A percentile compares a stretch with the other conserved stretches of the same genome.
Evolutionary conservation across 2,888 invertebrate genomes (phyloP).

Genomic region (Bursaphelenchus okinawaensis): DNA sequence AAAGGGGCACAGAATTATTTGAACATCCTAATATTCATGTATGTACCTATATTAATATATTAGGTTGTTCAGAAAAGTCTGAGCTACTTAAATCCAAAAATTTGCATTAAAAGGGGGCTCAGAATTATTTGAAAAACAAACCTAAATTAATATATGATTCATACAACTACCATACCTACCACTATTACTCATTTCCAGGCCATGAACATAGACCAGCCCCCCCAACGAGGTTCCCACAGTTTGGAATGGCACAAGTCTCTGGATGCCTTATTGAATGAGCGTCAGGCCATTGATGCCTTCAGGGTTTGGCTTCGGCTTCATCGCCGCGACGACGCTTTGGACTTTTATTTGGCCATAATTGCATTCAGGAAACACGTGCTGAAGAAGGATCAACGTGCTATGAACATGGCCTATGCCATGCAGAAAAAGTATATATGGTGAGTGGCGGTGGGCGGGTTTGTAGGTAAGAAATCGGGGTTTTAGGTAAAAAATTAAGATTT

Average conservation of each 20-base stretch:
- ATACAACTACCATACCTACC: too few species aligned
- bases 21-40: too few species aligned
- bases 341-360: slow-evolving; percentile 27
- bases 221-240: not conserved
- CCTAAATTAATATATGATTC: too few species aligned
- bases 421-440: slow-evolving; percentile 24
- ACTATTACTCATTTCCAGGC: slow-evolving; percentile 1
- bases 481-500: too few species aligned
- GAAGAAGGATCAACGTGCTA: slow-evolving; percentile 16
- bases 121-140: too few species aligned
- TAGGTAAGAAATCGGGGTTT: too few species aligned
- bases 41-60: too few species aligned
- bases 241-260: slow-evolving; percentile 19
- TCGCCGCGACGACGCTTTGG: slow-evolving; percentile 22
- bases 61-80: too few species aligned
- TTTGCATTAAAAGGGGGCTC: too few species aligned
- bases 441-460: too few species aligned
- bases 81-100: too few species aligned
- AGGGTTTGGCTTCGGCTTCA: slow-evolving; percentile 22
- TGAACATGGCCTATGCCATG: slow-evolving; percentile 22
- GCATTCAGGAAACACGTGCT: slow-evolving; percentile 18
- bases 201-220: slow-evolving; percentile 2
- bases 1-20: too few species aligned
- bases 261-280: slow-evolving; percentile 22
- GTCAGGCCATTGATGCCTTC: slow-evolving; percentile 23